Percentiles rank a stretch among this genome's conserved stretches.
phyloP scores from a whole-genome alignment of 1,140 invertebrate genomes.

The silkworm (Bombyx mori) region DNA sequence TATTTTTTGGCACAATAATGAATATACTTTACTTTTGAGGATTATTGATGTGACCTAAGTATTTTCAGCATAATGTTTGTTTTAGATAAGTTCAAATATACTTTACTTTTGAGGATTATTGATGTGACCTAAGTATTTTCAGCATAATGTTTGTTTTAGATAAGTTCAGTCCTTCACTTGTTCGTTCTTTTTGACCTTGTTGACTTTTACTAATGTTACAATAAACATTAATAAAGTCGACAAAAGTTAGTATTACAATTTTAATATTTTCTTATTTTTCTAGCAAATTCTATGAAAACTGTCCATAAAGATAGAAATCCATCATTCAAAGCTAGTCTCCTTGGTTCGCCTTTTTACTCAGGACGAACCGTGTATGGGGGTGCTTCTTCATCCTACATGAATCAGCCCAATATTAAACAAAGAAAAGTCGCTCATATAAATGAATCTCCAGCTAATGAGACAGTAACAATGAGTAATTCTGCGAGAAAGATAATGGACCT shows the following conservation, averaged over 20 bases:
- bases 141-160: too few relatives aligned
- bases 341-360: slow-evolving; percentile 82
- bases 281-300: slow-evolving; percentile 31
- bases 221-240: too few relatives aligned
- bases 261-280: slow-evolving; percentile 5
- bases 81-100: too few relatives aligned
- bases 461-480: slow-evolving; percentile 58
- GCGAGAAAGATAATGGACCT: slow-evolving; percentile 79
- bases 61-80: too few relatives aligned
- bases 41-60: too few relatives aligned
- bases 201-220: background rate
- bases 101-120: too few relatives aligned
- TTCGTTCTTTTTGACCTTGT: too few relatives aligned
- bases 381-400: slow-evolving; percentile 75
- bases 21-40: too few relatives aligned
- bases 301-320: slow-evolving; percentile 61
- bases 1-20: too few relatives aligned
- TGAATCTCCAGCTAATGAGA: slow-evolving; percentile 26
- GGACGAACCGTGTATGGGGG: slow-evolving; percentile 88
- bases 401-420: slow-evolving; percentile 51
- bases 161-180: too few relatives aligned
- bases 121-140: too few relatives aligned
- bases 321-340: slow-evolving; percentile 70
- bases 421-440: slow-evolving; percentile 29
- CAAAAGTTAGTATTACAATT: background rate